phyloP scores from a whole-genome alignment of 2,113 vertebrate species.

The Pycnonotus jocosus region DNA sequence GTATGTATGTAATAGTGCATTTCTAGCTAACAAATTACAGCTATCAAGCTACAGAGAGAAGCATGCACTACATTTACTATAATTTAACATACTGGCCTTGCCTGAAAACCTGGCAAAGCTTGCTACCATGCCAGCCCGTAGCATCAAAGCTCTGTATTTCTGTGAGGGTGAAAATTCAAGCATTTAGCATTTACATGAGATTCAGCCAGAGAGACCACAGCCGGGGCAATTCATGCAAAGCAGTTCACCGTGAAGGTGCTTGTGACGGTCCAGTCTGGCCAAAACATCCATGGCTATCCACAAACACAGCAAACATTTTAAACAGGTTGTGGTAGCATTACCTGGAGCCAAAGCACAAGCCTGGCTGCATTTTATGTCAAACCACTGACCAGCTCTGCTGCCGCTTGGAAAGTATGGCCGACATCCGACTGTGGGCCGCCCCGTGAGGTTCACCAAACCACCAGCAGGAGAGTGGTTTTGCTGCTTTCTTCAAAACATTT shows the following conservation, averaged over 20 bases:
- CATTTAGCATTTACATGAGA: neutral
- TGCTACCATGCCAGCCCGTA: neutral
- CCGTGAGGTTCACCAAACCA: slow-evolving; percentile 33
- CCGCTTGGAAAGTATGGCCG: slow-evolving; percentile 12
- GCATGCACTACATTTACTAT: slow-evolving; percentile 35
- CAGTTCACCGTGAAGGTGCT: neutral
- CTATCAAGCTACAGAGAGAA: slow-evolving; percentile 47
- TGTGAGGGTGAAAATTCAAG: neutral
- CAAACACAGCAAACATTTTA: neutral
- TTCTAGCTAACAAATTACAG: slow-evolving; percentile 59
- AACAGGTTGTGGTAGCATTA: slow-evolving; percentile 46
- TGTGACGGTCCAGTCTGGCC: neutral
- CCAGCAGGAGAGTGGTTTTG: slow-evolving; percentile 9
- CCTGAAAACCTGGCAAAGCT: slow-evolving; percentile 18
- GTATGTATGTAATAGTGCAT: slow-evolving; percentile 49
- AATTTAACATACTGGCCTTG: slow-evolving; percentile 32
- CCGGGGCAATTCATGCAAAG: neutral
- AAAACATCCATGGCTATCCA: neutral
- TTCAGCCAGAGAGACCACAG: neutral
- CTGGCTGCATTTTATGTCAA: neutral
- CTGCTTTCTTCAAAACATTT: slow-evolving; percentile 44
- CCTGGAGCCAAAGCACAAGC: slow-evolving; percentile 50
- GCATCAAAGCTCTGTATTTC: neutral
- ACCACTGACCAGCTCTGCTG: slow-evolving; percentile 31
- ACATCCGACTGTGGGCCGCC: neutral